Evolutionary conservation across 2,113 vertebrate species (phyloP), one percentile per base, ranked within the genome.

Genomic region (Apteryx owenii): DNA sequence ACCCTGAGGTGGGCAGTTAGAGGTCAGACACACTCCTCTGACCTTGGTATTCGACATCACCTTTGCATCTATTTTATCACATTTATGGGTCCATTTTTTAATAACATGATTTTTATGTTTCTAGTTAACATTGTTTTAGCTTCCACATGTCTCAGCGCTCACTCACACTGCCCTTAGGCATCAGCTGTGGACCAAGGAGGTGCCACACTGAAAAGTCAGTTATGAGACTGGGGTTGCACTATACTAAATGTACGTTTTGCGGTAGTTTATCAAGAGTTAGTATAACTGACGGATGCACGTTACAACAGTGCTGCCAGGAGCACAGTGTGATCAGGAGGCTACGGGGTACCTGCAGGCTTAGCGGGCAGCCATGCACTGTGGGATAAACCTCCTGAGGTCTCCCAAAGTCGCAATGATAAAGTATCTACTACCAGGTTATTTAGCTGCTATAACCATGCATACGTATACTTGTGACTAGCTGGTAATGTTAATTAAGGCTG

Each of bases 1-100:
- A 36, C 28, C n/a, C 70, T 9, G 8, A 33, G 36, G 48, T 22
- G 44, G 25, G 33, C 40, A 3, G n/a, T 0, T 0, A 1, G 18
- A 46, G 17, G 38, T 9, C 84, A 80, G 70, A 64, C 14, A 7
- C 25, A 1, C 20, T 28, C 51, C 85, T 5, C 2, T 28, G 19
- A 31, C 46, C 6, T 5, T 0, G 1, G 36, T 26, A 46, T 71
- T 2, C 0, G 36, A 3, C 66, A 31, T 28, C n/a, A 29, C 29
- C 54, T 50, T 65, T 4, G 1, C 3, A 0, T 23, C 69, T 61
- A 7, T 60, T 26, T 50, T 2, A 5, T 7, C 3, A 4, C 4
- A 10, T 12, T 40, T 36, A 33, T 0, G 1, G 58, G 44, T 4
- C 19, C 21, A 2, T 23, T 51, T 73, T 62, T 36, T 40, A 54